Conservation (phyloP, 1,140 invertebrate genomes). For the Drosophila pallidifrons region DNA sequence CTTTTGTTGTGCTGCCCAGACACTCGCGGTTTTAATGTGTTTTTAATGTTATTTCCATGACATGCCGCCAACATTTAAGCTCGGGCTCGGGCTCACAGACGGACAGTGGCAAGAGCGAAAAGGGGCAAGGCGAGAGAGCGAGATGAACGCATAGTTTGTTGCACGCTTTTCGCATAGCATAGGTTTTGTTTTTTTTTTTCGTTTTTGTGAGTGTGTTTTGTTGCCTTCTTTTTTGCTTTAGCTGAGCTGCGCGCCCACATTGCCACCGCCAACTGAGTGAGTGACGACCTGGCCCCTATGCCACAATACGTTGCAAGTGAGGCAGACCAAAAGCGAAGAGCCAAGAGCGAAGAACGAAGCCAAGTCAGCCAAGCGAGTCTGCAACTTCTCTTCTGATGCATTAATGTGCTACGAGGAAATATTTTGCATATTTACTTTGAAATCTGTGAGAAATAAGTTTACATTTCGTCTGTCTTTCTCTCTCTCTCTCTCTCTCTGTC, state of each 20-base stretch:
- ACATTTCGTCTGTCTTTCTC: conserved; percentile 15
- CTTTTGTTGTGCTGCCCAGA: conserved; percentile 74
- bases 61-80: conserved; percentile 82
- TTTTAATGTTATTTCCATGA: conserved; percentile 84
- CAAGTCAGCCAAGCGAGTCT: conserved; percentile 55
- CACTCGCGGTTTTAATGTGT: conserved; percentile 83
- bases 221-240: conserved; percentile 28
- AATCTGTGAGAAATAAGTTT: conserved; percentile 69
- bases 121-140: conserved; percentile 30
- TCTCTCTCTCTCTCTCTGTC: not conserved
- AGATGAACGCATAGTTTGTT: conserved; percentile 74
- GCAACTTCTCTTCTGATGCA: conserved; percentile 52
- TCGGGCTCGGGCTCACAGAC: conserved; percentile 46
- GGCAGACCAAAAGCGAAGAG: too few species aligned
- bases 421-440: conserved; percentile 81
- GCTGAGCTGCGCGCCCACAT: conserved; percentile 40
- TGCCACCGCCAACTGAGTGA: conserved; percentile 48
- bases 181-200: not conserved
- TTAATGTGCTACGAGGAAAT: conserved; percentile 77
- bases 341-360: not conserved
- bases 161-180: conserved; percentile 69
- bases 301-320: conserved; percentile 8
- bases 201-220: not conserved
- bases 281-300: conserved; percentile 46
- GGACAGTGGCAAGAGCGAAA: not conserved